Percentiles rank a stretch among this genome's conserved stretches.
Evolutionary conservation across 2,888 invertebrate genomes (phyloP).

Genomic region (Sinelater perroti): DNA sequence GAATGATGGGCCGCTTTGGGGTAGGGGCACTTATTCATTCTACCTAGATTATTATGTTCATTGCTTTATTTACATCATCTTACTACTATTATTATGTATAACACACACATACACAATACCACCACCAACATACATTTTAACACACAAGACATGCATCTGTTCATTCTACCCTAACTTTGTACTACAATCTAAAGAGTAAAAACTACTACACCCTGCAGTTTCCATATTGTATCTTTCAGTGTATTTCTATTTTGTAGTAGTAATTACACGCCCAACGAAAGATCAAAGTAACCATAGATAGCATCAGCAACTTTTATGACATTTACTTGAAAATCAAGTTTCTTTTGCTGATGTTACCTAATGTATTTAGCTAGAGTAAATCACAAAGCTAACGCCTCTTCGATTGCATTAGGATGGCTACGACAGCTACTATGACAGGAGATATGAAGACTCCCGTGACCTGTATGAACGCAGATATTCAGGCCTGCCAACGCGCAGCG

Average conservation of each 20-base stretch:
- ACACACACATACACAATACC: too few species aligned
- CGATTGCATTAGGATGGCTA: slow-evolving; percentile 67
- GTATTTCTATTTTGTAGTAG: not conserved
- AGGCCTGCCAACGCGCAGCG: slow-evolving; percentile 63
- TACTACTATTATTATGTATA: slow-evolving; percentile 46
- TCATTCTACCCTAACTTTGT: too few species aligned
- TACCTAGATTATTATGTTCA: too few species aligned
- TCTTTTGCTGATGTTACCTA: too few species aligned
- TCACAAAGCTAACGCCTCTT: slow-evolving; percentile 1
- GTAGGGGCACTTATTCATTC: slow-evolving; percentile 72
- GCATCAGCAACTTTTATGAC: too few species aligned
- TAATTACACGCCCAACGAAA: not conserved
- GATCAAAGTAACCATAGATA: not conserved
- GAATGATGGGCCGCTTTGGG: slow-evolving; percentile 91
- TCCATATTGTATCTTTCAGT: not conserved
- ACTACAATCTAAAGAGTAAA: too few species aligned
- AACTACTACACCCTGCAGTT: not conserved
- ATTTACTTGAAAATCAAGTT: too few species aligned
- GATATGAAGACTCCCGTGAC: slow-evolving; percentile 82
- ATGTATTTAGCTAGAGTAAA: too few species aligned
- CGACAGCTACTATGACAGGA: slow-evolving; percentile 83
- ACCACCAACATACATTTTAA: too few species aligned
- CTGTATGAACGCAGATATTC: slow-evolving; percentile 84
- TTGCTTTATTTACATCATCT: slow-evolving; percentile 24
- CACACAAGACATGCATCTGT: too few species aligned